Evolutionary conservation across 1,140 invertebrate genomes (phyloP).

Genomic region (Rhyzopertha dominica): DNA sequence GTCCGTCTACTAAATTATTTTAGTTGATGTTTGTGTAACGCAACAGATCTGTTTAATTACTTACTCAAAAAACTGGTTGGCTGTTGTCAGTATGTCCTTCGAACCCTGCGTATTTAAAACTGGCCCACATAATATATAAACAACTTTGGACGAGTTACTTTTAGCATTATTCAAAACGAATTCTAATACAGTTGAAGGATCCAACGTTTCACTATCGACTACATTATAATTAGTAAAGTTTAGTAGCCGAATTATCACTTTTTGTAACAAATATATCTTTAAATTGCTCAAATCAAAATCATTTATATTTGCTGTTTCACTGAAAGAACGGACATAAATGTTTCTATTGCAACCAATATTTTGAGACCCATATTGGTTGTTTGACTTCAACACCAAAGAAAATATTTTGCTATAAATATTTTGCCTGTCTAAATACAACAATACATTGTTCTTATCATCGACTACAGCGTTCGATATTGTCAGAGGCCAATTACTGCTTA

Average conservation of each 20-base stretch:
- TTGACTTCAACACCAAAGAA: constrained; percentile 21
- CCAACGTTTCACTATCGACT: background rate
- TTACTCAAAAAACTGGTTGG: constrained; percentile 26
- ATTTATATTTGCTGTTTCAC: constrained; percentile 1
- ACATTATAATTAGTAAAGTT: constrained; percentile 12
- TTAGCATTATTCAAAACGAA: constrained; percentile 10
- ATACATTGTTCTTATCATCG: constrained; percentile 22
- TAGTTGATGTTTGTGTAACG: constrained; percentile 12
- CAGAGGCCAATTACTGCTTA: constrained; percentile 24
- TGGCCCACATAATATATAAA: constrained; percentile 32
- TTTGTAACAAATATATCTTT: constrained; percentile 21
- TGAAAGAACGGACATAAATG: constrained; percentile 12
- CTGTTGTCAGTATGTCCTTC: constrained; percentile 24
- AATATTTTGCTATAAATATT: constrained; percentile 16
- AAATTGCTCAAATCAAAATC: constrained; percentile 27
- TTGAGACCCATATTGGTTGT: constrained; percentile 19
- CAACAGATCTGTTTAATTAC: constrained; percentile 14
- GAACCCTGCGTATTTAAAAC: constrained; percentile 31
- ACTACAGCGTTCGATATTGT: constrained; percentile 19
- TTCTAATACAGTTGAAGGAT: constrained; percentile 16
- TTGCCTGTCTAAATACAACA: constrained; percentile 29
- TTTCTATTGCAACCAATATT: constrained; percentile 9
- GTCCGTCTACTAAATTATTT: constrained; percentile 49
- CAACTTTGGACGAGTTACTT: constrained; percentile 1
- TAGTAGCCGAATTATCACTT: constrained; percentile 21